A percentile compares a stretch with the other conserved stretches of the same genome.
Conservation (phyloP, 2,113 vertebrate species). For the Marmota flaviventris region DNA sequence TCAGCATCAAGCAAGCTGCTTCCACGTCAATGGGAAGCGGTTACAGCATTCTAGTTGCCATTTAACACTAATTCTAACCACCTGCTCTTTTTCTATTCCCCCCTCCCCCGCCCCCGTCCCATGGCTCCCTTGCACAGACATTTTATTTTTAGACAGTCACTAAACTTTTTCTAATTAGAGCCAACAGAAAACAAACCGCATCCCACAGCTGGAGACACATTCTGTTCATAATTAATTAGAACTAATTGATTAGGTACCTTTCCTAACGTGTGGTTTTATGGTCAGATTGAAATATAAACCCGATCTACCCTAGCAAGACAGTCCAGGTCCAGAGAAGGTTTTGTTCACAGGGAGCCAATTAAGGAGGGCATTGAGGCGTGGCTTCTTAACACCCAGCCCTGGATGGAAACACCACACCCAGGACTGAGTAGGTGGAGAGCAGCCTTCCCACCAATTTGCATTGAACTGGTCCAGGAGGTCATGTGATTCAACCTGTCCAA, state of each 20-base stretch:
- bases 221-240: slow-evolving; percentile 72
- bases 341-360: rapidly evolving
- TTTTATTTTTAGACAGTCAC: slow-evolving; percentile 28
- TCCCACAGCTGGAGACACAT: slow-evolving; percentile 36
- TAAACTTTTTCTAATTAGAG: slow-evolving; percentile 26
- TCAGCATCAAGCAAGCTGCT: background rate
- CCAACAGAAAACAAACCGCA: slow-evolving; percentile 56
- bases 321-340: background rate
- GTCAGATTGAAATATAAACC: slow-evolving; percentile 63
- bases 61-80: slow-evolving; percentile 46
- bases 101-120: background rate
- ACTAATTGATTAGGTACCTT: slow-evolving; percentile 69
- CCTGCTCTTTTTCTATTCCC: background rate
- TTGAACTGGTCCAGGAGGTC: background rate
- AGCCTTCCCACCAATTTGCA: background rate
- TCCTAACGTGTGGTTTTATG: slow-evolving; percentile 73
- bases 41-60: background rate
- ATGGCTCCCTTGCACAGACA: background rate
- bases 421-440: background rate
- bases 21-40: background rate
- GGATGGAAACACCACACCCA: no score
- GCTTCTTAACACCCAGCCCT: background rate
- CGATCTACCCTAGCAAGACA: background rate
- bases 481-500: background rate
- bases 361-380: rapidly evolving